Base-by-base conservation (phyloP, 2,888 invertebrate genomes). In the Philopedon plagiatum region DNA sequence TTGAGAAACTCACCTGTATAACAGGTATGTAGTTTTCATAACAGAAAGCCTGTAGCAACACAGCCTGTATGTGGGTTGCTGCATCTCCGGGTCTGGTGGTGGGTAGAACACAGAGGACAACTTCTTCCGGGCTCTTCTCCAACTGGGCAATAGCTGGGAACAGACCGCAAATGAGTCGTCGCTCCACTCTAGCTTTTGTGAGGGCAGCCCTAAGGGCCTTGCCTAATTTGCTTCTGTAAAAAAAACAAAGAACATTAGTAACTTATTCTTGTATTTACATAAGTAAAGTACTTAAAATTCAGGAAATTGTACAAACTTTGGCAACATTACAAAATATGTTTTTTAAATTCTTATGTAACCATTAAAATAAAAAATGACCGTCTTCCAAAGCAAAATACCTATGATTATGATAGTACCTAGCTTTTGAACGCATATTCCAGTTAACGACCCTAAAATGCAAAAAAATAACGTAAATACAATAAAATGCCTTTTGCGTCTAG, bases 11-110 rank as follows among this genome's bases (percentile, higher is more conserved):
- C 83, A 91, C 92, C 87, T 92, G 91, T 76, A 93, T 90, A 62
- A 92, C 91, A 79, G 92, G 91, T 80, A 94, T 93, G 77, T 91
- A 92, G 75, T 93, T 93, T 84, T 94, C 93, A 39, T 90, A 91
- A 84, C 94, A 94, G 83, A 92, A 93, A 0, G 94, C 93, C 80
- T 93, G 92, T 32, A 93, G 86, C 0, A 93, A 86, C 4, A 93
- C 93, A 81, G 92, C 92, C 80, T 93, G 93, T 88, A 94, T 92
- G 81, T 93, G 93, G 5, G 91, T 92, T 4, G 92, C 91, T 26
- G 92, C 90, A 83, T 94, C 93, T 3, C 91, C 92, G 37, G 89
- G 90, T 56, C 89, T 86, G 21, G 91, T 90, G 64, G 90, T 90
- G 0, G 92, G 90, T 15, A 93, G 88, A 46, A 93, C 85, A 80